Evolutionary conservation across 2,797 vertebrate species (phyloP), one percentile per base, ranked within the genome.

Genomic region (Leuciscus waleckii): DNA sequence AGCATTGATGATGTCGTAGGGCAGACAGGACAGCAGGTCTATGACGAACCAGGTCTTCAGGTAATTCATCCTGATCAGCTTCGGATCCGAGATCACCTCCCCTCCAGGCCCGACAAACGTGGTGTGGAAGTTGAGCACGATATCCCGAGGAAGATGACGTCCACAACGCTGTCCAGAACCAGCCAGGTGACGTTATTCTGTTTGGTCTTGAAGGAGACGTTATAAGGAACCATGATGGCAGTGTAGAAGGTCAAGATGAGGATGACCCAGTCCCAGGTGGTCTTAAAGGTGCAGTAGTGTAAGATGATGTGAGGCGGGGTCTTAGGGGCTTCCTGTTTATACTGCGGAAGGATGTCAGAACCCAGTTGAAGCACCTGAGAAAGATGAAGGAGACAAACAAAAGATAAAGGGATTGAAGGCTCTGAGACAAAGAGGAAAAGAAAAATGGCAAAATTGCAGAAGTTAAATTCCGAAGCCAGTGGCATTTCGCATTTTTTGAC

Each of bases 41-140:
- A 99, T 99, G 92, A 99, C 97, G 85, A 99, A 99, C 98, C 98
- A 99, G 0, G 98, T 99, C 95, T 99, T 99, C 94, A 99, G 92
- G 92, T 99, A 99, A 94, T 99, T 99, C 97, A 99, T 99, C 86
- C 98, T 94, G 91, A 99, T 99, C 82, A 99, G 95, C 87, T 98
- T 98, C 70, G 98, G 97, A 88, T 99, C 97, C 0, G 98, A 99
- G 92, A 99, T 98, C 73, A 99, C 98, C 91, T 99, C 98, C 61
- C 98, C 98, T 14, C 96, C 97, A 0, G 97, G 98, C 1, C 98
- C 98, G 79, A 99, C 98, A 75, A 99, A 99, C 19, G 98, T 99
- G 0, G 98, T 99, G 92, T 99, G 98, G 92, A 99, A 99, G 93
- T 99, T 99, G 91, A 99, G 96, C 89, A 99, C 98, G 61, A 99